Conservation (phyloP, 2,797 vertebrate genomes). For the Chromobotia macracanthus region DNA sequence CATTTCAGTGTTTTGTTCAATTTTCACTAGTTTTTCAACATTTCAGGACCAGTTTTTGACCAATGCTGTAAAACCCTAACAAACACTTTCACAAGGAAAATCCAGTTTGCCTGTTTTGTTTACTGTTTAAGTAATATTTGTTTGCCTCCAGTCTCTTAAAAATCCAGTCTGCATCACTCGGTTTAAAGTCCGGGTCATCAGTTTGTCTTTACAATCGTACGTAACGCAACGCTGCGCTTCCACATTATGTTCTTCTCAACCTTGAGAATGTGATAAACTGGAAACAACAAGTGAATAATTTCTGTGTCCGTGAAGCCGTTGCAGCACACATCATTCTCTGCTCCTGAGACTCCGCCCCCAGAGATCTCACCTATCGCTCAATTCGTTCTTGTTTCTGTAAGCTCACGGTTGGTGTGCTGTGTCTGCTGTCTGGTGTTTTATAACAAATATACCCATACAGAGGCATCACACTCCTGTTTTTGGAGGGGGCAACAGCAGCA, state of each 20-base stretch:
- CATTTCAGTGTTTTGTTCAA: too few species aligned
- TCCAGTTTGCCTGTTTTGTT: not conserved
- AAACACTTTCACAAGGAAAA: too few species aligned
- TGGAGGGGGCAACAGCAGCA: too few species aligned
- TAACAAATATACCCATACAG: too few species aligned
- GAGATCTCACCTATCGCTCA: not conserved
- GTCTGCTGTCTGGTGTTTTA: too few species aligned
- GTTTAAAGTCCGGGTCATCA: not conserved
- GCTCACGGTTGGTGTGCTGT: not conserved
- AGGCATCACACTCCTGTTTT: too few species aligned
- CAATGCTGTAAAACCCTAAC: too few species aligned
- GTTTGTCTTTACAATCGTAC: not conserved
- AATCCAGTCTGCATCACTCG: not conserved
- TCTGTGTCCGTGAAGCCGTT: not conserved
- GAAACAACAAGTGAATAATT: conserved; percentile 8
- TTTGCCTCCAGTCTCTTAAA: not conserved
- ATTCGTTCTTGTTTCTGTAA: not conserved
- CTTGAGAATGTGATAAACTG: conserved; percentile 13
- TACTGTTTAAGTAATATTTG: too few species aligned
- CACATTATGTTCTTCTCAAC: not conserved
- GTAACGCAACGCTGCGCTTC: not conserved
- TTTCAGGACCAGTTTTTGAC: too few species aligned
- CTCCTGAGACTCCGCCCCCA: not conserved
- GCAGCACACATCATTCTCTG: conserved; percentile 7
- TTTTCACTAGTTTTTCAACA: too few species aligned